Evolutionary conservation across 2,888 invertebrate genomes (phyloP), one percentile per base, ranked within the genome.

Genomic region (Tubiluchus corallicola): DNA sequence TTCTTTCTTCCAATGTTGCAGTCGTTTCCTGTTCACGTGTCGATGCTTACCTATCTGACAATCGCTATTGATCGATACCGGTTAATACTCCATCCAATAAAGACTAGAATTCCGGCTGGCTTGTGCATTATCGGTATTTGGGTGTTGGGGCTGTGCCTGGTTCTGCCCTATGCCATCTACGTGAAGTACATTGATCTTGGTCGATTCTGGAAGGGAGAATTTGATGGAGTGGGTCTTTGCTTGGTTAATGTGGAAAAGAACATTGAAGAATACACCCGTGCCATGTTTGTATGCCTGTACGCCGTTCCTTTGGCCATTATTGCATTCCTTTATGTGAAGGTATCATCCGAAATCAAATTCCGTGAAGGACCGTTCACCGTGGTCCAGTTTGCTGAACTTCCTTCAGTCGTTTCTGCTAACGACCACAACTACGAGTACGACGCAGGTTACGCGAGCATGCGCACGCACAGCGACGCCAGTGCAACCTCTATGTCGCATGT

Each of bases 1-100:
- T 76, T 72, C 57, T 75, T 77, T 56, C 57, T 78, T 51, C 79
- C 79, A 1, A 77, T 79, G 74, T 57, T 79, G 53, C 79, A 79
- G 71, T 76, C 76, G 55, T 74, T 77, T 51, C 77, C 78, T 2
- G 61, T 76, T 43, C 77, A 79, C 57, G 75, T 75, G 42, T 74
- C 74, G 17, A 77, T 76, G 65, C 66, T 79, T 58, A 77, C 77
- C 21, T 75, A 75, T 55, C 62, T 77, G 19, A 62, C 77, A 53
- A 73, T 78, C 50, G 75, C 76, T 17, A 72, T 74, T 62, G 78
- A 79, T 62, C 67, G 79, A 48, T 75, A 74, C 62, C 69, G 76
- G 40, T 69, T 72, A 55, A 64, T 78, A 18, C 69, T 73, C 47
- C 71, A 76, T 59, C 77, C 78, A 3, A 66, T 72, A 49, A 73